These are phyloP conservation scores for Chrysolina oricalcia DNA, from an alignment of 2,888 invertebrate species.

Conservation along the genomic window DNA sequence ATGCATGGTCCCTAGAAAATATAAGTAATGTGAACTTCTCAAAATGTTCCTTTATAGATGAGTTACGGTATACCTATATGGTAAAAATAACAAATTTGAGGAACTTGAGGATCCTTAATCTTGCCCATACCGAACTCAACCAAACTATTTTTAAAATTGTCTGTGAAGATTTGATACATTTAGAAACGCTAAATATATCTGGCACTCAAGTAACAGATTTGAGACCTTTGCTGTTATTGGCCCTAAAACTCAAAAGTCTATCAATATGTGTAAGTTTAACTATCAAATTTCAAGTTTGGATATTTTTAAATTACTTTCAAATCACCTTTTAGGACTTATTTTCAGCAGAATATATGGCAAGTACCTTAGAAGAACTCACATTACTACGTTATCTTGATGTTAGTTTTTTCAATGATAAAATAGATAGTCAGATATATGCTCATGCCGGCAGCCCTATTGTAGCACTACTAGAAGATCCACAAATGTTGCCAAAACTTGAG, in stretches of 20 bases:
- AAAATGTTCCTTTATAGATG: slow-evolving; percentile 77
- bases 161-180: slow-evolving; percentile 77
- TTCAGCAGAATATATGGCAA: slow-evolving; percentile 54
- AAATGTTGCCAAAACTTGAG: slow-evolving; percentile 73
- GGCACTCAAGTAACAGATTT: slow-evolving; percentile 78
- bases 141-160: slow-evolving; percentile 78
- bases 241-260: slow-evolving; percentile 75
- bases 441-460: slow-evolving; percentile 52
- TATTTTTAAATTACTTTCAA: not conserved
- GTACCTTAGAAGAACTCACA: slow-evolving; percentile 61
- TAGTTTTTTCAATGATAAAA: slow-evolving; percentile 65
- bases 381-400: slow-evolving; percentile 66
- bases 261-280: slow-evolving; percentile 74
- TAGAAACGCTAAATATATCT: slow-evolving; percentile 80
- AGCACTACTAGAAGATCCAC: slow-evolving; percentile 69
- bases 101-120: slow-evolving; percentile 76
- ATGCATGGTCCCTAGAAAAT: slow-evolving; percentile 79
- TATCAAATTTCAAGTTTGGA: slow-evolving; percentile 2
- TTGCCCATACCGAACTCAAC: slow-evolving; percentile 81
- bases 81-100: slow-evolving; percentile 77
- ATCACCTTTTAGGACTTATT: slow-evolving; percentile 59
- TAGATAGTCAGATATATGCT: slow-evolving; percentile 52
- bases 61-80: slow-evolving; percentile 71
- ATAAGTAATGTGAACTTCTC: slow-evolving; percentile 77
- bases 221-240: slow-evolving; percentile 75